phyloP scores from a whole-genome alignment of 2,888 invertebrate species.

The Alviniconcha strummeri region DNA sequence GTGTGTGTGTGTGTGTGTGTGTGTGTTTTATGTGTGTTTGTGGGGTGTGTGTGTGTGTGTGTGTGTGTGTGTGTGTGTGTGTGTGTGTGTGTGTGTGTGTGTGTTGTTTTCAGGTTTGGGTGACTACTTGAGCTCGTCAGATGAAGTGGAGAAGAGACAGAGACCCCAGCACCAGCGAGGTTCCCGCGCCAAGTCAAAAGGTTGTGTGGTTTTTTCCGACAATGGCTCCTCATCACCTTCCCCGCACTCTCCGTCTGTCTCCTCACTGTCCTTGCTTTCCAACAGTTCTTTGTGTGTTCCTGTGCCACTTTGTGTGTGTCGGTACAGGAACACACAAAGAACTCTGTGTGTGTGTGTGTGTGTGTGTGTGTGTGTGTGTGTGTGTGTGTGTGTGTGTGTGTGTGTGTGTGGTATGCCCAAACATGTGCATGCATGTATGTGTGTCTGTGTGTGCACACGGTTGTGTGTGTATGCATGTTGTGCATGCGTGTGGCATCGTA shows the following conservation, averaged over 20 bases:
- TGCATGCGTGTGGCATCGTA: no score
- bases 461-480: no score
- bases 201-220: neutral
- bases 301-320: neutral
- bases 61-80: neutral
- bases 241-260: neutral
- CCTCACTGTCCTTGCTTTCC: no score
- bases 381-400: neutral
- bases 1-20: neutral
- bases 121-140: conserved; percentile 65
- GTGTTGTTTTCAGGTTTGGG: conserved; percentile 48
- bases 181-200: conserved; percentile 39
- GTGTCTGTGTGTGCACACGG: no score
- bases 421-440: neutral
- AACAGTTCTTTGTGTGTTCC: no score
- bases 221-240: neutral
- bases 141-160: conserved; percentile 54
- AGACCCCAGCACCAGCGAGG: conserved; percentile 33
- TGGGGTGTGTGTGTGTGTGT: neutral
- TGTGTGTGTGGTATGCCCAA: neutral
- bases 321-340: no score
- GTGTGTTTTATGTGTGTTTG: neutral
- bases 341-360: neutral
- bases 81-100: conserved; percentile 3
- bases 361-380: neutral